Base-by-base conservation (phyloP, 2,113 vertebrate genomes). In the Leptocoma aspasia region DNA sequence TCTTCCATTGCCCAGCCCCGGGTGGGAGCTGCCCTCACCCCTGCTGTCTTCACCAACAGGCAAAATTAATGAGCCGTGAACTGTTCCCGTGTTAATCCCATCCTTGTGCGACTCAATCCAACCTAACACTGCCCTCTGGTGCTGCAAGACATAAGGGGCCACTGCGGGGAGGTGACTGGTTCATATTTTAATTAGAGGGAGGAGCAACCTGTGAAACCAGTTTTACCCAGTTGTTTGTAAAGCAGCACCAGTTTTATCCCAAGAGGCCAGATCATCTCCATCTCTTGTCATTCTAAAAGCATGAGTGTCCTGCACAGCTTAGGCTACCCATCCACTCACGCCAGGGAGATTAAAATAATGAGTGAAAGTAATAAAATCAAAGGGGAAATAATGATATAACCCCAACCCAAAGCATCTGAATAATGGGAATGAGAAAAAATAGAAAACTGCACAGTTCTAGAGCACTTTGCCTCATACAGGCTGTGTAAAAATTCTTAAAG, bases 101-200 rank as follows among this genome's bases (percentile, higher is more conserved):
- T 90, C 89, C 94, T 78, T 44, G 64, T 28, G 52, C 69, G 56
- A 73, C 90, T 95, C 98, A 97, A 95, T 95, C 90, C 97, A 93
- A 98, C 90, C 66, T 98, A 97, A 98, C 91, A 98, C 96, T 98
- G 98, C 98, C 98, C 98, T 97, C 98, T 98, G 96, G 98, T 98
- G 98, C 97, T 92, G 88, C 82, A 21, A 69, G 54, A 88, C 93
- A 65, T 72, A 22, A 96, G 97, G 97, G 97, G 90, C 57, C 94
- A 69, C 93, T 76, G 71, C 53, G 54, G 87, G 31, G 59, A 78
- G 31, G 20, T 44, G 60, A 17, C 42, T 61, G 45, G 63, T 65
- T 57, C 27, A 26, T 82, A 76, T 53, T 88, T 89, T 80, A 72
- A 66, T 73, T 77, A 45, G 33, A 71, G 33, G 71, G 56, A 68